Percentiles rank a stretch among this genome's conserved stretches.
Conservation (phyloP, 2,888 invertebrate genomes). For the Leptopilina syphax region DNA sequence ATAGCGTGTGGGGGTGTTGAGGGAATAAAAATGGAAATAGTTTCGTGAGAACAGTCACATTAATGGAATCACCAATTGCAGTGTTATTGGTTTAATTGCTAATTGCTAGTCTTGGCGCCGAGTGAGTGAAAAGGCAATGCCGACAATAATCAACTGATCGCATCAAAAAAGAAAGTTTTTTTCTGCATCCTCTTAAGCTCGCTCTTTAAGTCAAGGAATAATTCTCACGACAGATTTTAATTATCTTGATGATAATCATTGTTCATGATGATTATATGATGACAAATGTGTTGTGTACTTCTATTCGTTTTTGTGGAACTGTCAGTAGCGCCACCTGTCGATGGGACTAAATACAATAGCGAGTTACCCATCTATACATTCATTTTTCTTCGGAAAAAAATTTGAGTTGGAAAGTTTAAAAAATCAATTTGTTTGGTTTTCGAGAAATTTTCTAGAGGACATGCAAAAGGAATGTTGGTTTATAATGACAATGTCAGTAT, state of each 20-base stretch:
- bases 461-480: not conserved
- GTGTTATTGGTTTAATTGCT: constrained; percentile 74
- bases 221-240: constrained; percentile 27
- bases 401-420: too few relatives aligned
- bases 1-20: not conserved
- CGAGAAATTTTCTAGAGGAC: not conserved
- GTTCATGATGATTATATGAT: too few relatives aligned
- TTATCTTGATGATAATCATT: not conserved
- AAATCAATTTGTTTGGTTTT: too few relatives aligned
- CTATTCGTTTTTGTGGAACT: too few relatives aligned
- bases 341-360: too few relatives aligned
- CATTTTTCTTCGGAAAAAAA: too few relatives aligned
- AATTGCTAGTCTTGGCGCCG: constrained; percentile 67
- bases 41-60: constrained; percentile 50
- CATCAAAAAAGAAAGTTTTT: constrained; percentile 25
- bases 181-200: not conserved
- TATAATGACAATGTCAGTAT: constrained; percentile 6
- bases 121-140: constrained; percentile 37
- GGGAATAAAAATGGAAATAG: constrained; percentile 23
- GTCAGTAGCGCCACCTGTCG: too few relatives aligned
- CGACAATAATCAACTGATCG: constrained; percentile 27
- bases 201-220: not conserved
- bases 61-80: constrained; percentile 74
- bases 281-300: too few relatives aligned
- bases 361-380: too few relatives aligned